Percentiles rank a stretch among this genome's conserved stretches.
Conservation (phyloP, 2,888 invertebrate genomes). For the Eutolmus rufibarbis region DNA sequence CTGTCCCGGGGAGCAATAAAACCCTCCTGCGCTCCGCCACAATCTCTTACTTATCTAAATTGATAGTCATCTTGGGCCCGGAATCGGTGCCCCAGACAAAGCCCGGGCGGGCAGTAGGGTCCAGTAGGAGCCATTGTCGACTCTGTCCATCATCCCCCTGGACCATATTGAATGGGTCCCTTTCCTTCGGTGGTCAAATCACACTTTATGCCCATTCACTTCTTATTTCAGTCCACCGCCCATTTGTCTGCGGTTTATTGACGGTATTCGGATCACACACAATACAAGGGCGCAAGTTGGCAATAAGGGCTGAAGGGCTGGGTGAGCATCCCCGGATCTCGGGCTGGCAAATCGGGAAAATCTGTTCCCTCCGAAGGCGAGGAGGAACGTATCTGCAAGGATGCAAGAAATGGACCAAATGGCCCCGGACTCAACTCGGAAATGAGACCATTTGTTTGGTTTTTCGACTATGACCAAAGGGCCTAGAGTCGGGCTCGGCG, state of each 20-base stretch:
- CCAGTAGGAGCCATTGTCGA: not conserved
- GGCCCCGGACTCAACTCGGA: not conserved
- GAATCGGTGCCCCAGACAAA: slow-evolving; percentile 6
- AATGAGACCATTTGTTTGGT: slow-evolving; percentile 8
- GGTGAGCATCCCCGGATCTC: not conserved
- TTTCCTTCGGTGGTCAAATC: slow-evolving; percentile 27
- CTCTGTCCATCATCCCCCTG: slow-evolving; percentile 11
- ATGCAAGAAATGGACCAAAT: slow-evolving; percentile 31
- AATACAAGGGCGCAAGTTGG: not conserved
- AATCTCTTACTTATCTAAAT: slow-evolving; percentile 37
- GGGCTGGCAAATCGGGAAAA: not conserved
- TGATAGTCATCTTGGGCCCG: slow-evolving; percentile 18
- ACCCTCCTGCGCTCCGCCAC: not conserved
- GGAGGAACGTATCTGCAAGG: slow-evolving; percentile 24
- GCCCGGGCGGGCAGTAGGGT: not conserved
- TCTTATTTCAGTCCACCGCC: slow-evolving; percentile 23
- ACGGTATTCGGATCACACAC: slow-evolving; percentile 33
- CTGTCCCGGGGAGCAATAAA: not conserved
- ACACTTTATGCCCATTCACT: slow-evolving; percentile 28
- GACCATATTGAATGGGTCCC: slow-evolving; percentile 7
- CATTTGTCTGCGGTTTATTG: slow-evolving; percentile 37
- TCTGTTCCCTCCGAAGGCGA: not conserved
- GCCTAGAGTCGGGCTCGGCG: no score
- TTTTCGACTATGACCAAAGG: not conserved
- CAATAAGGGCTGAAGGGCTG: not conserved